phyloP scores from a whole-genome alignment of 2,797 vertebrate genomes.

The Agapornis canus region DNA sequence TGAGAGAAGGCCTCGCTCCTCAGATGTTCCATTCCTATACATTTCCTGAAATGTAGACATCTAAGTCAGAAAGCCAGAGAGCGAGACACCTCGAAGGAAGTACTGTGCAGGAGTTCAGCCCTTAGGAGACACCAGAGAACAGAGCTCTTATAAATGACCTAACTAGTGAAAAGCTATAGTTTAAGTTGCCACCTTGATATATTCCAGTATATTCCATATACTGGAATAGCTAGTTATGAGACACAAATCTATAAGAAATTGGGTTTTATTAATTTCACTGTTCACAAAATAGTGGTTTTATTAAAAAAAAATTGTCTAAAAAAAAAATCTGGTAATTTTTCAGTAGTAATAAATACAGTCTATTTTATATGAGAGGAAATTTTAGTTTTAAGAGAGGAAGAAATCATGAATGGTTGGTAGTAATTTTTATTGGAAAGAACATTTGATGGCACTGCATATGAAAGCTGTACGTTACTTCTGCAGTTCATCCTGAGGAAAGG shows the following conservation, averaged over 20 bases:
- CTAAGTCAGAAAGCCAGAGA: neutral
- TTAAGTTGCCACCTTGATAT: neutral
- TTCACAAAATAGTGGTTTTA: neutral
- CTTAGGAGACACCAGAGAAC: neutral
- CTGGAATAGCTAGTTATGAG: neutral
- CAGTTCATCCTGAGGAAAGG: neutral
- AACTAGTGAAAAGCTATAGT: neutral
- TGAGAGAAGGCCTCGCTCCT: neutral
- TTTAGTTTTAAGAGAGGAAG: neutral
- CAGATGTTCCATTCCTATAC: accelerated
- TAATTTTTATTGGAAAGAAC: neutral
- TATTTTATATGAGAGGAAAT: neutral
- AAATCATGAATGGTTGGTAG: neutral
- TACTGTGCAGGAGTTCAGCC: neutral
- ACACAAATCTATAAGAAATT: neutral
- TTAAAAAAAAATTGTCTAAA: neutral
- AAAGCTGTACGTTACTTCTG: neutral
- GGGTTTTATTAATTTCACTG: neutral
- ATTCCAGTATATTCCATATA: too few species aligned
- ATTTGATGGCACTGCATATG: neutral
- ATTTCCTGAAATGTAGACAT: neutral
- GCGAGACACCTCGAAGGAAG: neutral
- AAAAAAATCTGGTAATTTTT: neutral
- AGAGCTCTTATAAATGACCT: neutral
- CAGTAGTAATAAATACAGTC: neutral